phyloP scores from a whole-genome alignment of 1,140 invertebrate genomes.

The Drosophila neocordata region DNA sequence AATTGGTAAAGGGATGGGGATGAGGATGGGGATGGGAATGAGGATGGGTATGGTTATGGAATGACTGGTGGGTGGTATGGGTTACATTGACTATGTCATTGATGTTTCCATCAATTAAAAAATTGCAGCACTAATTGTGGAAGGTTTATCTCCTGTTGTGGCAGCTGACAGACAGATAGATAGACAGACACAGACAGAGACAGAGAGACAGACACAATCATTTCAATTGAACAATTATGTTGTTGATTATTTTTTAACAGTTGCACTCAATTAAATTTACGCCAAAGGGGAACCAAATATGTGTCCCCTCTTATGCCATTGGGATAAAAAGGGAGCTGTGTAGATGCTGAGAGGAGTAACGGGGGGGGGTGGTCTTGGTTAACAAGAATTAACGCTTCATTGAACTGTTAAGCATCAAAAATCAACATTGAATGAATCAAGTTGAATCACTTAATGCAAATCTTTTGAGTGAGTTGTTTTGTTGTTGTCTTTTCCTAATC shows the following conservation, averaged over 20 bases:
- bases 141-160: slow-evolving; percentile 23
- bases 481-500: slow-evolving; percentile 44
- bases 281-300: slow-evolving; percentile 20
- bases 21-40: no score
- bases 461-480: slow-evolving; percentile 45
- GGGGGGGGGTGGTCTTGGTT: background rate
- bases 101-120: slow-evolving; percentile 60
- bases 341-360: no score
- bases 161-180: background rate
- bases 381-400: slow-evolving; percentile 27
- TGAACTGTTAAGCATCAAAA: slow-evolving; percentile 46
- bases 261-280: slow-evolving; percentile 72
- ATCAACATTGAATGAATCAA: slow-evolving; percentile 27
- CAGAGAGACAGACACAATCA: slow-evolving; percentile 49
- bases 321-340: no score
- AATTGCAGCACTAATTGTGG: slow-evolving; percentile 65
- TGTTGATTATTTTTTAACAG: slow-evolving; percentile 27
- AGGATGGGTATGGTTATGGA: no score
- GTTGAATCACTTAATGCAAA: slow-evolving; percentile 64
- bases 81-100: slow-evolving; percentile 39
- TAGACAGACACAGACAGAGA: slow-evolving; percentile 1
- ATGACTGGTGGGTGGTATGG: background rate
- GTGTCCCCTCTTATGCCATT: background rate
- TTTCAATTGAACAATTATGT: slow-evolving; percentile 77
- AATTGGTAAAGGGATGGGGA: background rate